Base-by-base conservation (phyloP, 92 coral and sea anemone species). In the Umimayanthus chanpuru region DNA sequence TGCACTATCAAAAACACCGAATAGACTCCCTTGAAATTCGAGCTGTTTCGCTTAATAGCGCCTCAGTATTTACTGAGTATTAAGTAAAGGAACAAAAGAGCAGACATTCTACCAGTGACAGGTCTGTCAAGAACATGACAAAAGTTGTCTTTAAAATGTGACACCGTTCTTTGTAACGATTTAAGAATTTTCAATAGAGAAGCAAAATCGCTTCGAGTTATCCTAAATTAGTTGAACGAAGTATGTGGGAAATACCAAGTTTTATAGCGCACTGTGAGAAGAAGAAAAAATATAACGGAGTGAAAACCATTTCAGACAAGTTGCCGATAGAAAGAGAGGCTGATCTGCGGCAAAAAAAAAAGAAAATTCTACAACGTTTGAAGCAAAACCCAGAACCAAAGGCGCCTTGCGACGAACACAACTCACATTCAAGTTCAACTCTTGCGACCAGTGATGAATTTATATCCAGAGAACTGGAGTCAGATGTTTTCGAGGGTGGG, bases 301-400 rank as follows among this genome's bases (percentile, higher is more conserved):
- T 65, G 71, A 47, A 66, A 40, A 65, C 61, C 11, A 66, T 61
- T 70, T 76, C 89, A 15, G 85, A 85, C 39, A 85, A 91, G 77
- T 73, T 88, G 44, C 84, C 94, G 28, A 92, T 92, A 72, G 94
- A 92, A 55, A 73, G 77, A 26, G 90, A 92, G 77, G 94, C 94
- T 10, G 85, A 81, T 36, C 66, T 92, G 55, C 90, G 94, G 64
- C 92, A 90, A 64, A 89, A 56, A 70, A 89, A 90, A 77, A 92
- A 92, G 76, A 76, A 77, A 91, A 89, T 92, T 86, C 76, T 92
- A 67, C 94, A 85, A 40, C 89, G 92, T 76, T 73, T 92, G 56
- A 92, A 92, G 75, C 79, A 72, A 70, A 83, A 70, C 18, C 78
- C 87, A 1, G 87, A 83, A 83, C 87, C 87, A 10, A 4, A 23